phyloP scores from a whole-genome alignment of 2,797 vertebrate genomes.

The Gephyroberyx darwinii region DNA sequence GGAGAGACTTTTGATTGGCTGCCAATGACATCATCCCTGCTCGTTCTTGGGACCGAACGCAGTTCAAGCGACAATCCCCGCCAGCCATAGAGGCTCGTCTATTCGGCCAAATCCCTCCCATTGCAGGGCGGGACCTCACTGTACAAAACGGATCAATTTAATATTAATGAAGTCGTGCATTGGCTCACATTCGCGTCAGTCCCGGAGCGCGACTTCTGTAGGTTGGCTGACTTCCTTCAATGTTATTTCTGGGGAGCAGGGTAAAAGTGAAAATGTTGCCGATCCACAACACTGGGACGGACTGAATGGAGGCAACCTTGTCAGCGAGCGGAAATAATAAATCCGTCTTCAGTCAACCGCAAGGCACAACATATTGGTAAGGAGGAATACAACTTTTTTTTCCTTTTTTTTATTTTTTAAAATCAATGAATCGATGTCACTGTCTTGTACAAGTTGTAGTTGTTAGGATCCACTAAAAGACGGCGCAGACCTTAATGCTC shows the following conservation, averaged over 20 bases:
- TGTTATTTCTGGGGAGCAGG: constrained; percentile 86
- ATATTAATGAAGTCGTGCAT: constrained; percentile 78
- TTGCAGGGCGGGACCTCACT: constrained; percentile 64
- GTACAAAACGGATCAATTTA: constrained; percentile 52
- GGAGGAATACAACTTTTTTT: constrained; percentile 66
- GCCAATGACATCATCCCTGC: constrained; percentile 89
- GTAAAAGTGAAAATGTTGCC: constrained; percentile 91
- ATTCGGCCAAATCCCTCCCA: constrained; percentile 67
- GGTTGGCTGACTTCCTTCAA: constrained; percentile 80
- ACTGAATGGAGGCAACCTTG: constrained; percentile 82
- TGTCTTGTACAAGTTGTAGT: constrained; percentile 52
- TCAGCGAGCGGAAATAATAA: constrained; percentile 60
- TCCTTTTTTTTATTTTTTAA: neutral
- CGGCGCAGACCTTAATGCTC: constrained; percentile 38
- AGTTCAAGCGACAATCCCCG: constrained; percentile 52
- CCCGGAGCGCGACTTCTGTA: constrained; percentile 70
- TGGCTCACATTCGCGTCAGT: constrained; percentile 80
- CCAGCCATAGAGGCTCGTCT: constrained; percentile 57
- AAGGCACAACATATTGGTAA: constrained; percentile 68
- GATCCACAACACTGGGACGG: constrained; percentile 81
- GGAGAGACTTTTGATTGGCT: constrained; percentile 86
- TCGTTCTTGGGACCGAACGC: constrained; percentile 59
- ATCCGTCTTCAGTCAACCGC: constrained; percentile 60
- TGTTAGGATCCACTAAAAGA: neutral
- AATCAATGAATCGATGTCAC: constrained; percentile 16